Conservation (phyloP, 1,140 invertebrate genomes). For the Argopecten irradians region DNA sequence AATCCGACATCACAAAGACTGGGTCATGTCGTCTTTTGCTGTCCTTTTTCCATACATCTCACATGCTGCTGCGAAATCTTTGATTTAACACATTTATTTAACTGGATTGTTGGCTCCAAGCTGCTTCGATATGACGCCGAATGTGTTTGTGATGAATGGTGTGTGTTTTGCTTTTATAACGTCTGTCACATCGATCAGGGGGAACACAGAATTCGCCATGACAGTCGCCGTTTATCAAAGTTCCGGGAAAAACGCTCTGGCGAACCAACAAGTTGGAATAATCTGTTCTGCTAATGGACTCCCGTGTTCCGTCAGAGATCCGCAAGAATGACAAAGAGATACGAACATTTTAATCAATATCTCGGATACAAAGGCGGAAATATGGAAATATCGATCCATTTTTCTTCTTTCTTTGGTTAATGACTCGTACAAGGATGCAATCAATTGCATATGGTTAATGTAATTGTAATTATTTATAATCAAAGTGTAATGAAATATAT, state of each 20-base stretch:
- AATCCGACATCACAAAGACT: too few relatives aligned
- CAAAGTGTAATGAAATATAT: not conserved
- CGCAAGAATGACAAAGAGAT: not conserved
- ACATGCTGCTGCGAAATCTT: not conserved
- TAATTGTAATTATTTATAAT: not conserved
- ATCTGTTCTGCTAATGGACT: not conserved
- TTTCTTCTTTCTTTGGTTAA: not conserved
- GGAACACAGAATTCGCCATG: not conserved
- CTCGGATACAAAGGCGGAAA: not conserved
- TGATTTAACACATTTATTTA: not conserved
- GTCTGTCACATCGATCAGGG: not conserved
- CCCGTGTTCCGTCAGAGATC: not conserved
- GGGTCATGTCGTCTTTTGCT: not conserved
- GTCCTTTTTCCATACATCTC: not conserved
- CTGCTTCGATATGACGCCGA: not conserved
- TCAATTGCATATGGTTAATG: not conserved
- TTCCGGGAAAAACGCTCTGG: not conserved
- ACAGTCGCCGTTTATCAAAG: constrained; percentile 2
- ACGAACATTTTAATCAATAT: not conserved
- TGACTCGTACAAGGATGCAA: not conserved
- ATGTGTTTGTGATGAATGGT: not conserved
- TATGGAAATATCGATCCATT: constrained; percentile 1
- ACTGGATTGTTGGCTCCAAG: not conserved
- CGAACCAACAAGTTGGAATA: constrained; percentile 8
- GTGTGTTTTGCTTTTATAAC: not conserved